Conservation (phyloP, 2,113 vertebrate species). For the Tragulus kanchil region DNA sequence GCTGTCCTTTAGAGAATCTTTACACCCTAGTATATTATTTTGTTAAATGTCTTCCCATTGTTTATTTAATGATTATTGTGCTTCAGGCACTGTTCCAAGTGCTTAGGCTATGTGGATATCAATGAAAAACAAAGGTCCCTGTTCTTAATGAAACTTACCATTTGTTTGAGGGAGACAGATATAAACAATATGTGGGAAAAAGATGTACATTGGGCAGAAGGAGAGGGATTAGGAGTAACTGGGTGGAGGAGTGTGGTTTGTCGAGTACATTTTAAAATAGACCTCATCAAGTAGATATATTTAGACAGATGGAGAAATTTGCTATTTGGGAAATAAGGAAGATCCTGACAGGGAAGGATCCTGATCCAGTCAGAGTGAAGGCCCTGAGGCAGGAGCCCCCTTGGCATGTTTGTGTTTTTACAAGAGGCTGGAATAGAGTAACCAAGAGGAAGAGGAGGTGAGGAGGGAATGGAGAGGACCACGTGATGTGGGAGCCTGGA, state of each 20-base stretch:
- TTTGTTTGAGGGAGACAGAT: background rate
- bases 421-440: background rate
- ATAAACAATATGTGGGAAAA: background rate
- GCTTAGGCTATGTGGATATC: background rate
- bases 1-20: background rate
- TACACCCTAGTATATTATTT: background rate
- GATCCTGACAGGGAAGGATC: background rate
- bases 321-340: background rate
- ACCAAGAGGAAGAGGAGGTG: background rate
- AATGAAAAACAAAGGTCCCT: background rate
- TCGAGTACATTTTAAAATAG: slow-evolving; percentile 15
- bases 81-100: background rate
- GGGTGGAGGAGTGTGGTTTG: background rate
- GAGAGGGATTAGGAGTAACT: background rate
- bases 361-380: background rate
- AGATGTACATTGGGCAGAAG: background rate
- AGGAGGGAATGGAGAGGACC: background rate
- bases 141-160: background rate
- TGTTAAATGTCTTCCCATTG: background rate
- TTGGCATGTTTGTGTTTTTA: background rate
- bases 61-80: slow-evolving; percentile 51
- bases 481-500: background rate
- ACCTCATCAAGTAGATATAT: background rate
- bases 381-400: background rate
- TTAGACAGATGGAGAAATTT: background rate